Conservation (phyloP, 2,888 invertebrate species). For the Laspeyria flexula region DNA sequence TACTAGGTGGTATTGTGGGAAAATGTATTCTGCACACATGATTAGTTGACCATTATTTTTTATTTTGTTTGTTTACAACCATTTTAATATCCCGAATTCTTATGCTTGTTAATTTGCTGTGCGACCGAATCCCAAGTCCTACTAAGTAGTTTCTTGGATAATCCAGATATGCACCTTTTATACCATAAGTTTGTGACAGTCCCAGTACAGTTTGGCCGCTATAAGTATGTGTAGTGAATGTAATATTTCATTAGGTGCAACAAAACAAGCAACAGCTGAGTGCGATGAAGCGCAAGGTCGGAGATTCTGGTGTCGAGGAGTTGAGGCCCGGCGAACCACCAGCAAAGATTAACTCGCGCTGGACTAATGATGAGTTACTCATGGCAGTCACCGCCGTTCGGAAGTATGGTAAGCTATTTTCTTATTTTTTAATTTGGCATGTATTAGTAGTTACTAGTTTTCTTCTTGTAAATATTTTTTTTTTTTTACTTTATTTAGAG, state of each 20-base stretch:
- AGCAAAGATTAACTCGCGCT: conserved; percentile 92
- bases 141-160: conserved; percentile 72
- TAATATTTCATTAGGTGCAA: conserved; percentile 90
- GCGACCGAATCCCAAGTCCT: conserved; percentile 47
- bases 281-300: conserved; percentile 92
- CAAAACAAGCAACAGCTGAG: conserved; percentile 97
- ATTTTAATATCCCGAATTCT: conserved; percentile 51
- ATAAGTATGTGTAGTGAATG: conserved; percentile 22
- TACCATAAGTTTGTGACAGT: conserved; percentile 33
- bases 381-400: conserved; percentile 95
- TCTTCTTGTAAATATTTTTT: too few species aligned
- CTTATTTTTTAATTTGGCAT: not conserved
- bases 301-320: conserved; percentile 86
- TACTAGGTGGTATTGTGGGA: conserved; percentile 55
- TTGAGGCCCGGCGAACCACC: conserved; percentile 87
- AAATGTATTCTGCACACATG: conserved; percentile 83
- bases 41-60: conserved; percentile 48
- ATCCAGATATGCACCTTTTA: conserved; percentile 82
- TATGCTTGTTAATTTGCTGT: conserved; percentile 55
- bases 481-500: not conserved
- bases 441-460: not conserved
- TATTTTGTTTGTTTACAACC: conserved; percentile 44
- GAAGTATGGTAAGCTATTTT: conserved; percentile 89
- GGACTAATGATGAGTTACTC: conserved; percentile 97
- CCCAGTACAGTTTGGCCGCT: conserved; percentile 15